Base-by-base conservation (phyloP, 2,888 invertebrate species). In the Herminia tarsipennalis region DNA sequence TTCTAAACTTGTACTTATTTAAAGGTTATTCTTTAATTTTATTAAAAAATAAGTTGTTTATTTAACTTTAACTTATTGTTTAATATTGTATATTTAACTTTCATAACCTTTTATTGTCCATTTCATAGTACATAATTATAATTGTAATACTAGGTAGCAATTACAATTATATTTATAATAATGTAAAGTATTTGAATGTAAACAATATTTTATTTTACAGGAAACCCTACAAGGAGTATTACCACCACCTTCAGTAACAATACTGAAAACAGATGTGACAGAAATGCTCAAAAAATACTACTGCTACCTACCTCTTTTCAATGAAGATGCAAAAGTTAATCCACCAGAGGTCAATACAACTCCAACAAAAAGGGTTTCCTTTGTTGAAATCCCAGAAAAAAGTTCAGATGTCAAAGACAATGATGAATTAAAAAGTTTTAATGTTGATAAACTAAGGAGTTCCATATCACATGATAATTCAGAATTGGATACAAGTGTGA, bases 171-270 rank as follows among this genome's bases (percentile, higher is more conserved):
- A n/a, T n/a, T n/a, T n/a, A n/a, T n/a, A n/a, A n/a, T n/a, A n/a
- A n/a, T n/a, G n/a, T n/a, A n/a, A n/a, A n/a, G n/a, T n/a, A n/a
- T n/a, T n/a, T n/a, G n/a, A n/a, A n/a, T n/a, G n/a, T n/a, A n/a
- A n/a, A n/a, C n/a, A n/a, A n/a, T 17, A 1, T 9, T 21, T 1
- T n/a, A n/a, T 32, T 18, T 27, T 42, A 47, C 92, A 94, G 76
- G 93, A 92, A 72, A 93, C 92, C 30, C 80, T 96, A 5, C 93
- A 93, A 56, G 96, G 96, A 1, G 92, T 96, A 0, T 88, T 94
- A 5, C 96, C 96, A 13, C 96, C 96, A 5, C 96, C 95, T 0
- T 95, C 95, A 14, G 92, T 95, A 6, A 96, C 96, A 8, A 93
- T 93, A 22, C 85, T 94, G 14, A 94, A 94, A 63, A 88, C 93